Base-by-base conservation (phyloP, 2,888 invertebrate species). In the Druceiella hillmani region DNA sequence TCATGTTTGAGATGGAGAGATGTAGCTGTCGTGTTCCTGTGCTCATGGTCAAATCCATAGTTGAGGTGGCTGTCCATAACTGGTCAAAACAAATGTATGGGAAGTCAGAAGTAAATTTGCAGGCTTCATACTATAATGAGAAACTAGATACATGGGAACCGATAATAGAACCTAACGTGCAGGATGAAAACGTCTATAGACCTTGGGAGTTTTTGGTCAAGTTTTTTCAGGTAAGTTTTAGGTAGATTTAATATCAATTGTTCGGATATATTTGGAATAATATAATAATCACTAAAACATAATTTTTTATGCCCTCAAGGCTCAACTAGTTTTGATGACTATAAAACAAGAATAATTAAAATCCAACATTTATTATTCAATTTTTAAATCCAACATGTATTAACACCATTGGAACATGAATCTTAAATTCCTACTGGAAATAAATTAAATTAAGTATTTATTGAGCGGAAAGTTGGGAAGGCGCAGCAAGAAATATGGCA, bases 141-240 rank as follows among this genome's bases (percentile, higher is more conserved):
- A 71, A 74, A 28, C 62, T 79, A 33, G 76, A 76, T 33, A 74
- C 74, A 5, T 93, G 92, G 92, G 91, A 93, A 55, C 91, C 91
- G 0, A 59, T 92, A 2, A 59, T 90, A 2, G 90, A 90, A 50
- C 86, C 88, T 0, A 76, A 81, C 1, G 75, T 80, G 1, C 70
- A 77, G 26, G 71, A 74, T 17, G 83, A 83, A 56, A 79, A 79
- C 45, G 59, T 72, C 2, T 83, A 81, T 55, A 69, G 78, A 38
- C 83, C 86, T 0, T 87, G 84, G 83, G 83, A 85, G 54, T 60
- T 86, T 10, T 66, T 75, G 12, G 67, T 84, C 33, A 82, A 79
- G 52, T 59, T 82, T 22, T 77, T 76, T 45, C 76, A 76, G 61
- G 76, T 68, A 27, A 31, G 33, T 20, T 20, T 27, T n/a, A n/a